phyloP scores from a whole-genome alignment of 2,888 invertebrate species.

The Osedax fenrisi region DNA sequence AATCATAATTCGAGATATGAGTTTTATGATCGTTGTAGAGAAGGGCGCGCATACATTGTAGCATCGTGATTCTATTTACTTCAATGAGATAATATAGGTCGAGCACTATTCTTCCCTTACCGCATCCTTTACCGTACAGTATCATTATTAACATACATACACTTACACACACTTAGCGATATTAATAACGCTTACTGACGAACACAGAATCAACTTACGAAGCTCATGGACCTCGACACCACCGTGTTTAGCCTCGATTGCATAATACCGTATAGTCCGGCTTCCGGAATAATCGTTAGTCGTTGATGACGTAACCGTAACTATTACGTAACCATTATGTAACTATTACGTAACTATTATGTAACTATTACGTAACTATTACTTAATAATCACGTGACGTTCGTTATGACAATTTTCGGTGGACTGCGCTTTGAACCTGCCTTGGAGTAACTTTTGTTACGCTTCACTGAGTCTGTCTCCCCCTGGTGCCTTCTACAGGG shows the following conservation, averaged over 20 bases:
- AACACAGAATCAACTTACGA: not conserved
- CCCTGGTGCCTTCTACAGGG: slow-evolving; percentile 48
- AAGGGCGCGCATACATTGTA: no score
- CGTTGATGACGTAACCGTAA: no score
- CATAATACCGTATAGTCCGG: not conserved
- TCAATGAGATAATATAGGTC: no score
- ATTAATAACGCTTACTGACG: no score
- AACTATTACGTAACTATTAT: not conserved
- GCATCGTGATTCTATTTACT: no score
- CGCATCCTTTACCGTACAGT: no score
- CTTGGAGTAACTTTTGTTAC: slow-evolving; percentile 47
- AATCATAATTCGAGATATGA: no score
- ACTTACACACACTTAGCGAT: no score
- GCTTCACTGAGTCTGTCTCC: slow-evolving; percentile 46
- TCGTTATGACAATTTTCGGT: slow-evolving; percentile 40
- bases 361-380: not conserved
- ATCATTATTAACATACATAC: no score
- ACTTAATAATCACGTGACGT: not conserved
- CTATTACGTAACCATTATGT: no score
- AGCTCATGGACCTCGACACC: not conserved
- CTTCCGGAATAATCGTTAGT: not conserved
- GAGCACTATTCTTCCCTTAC: no score
- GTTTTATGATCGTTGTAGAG: no score
- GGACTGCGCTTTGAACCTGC: slow-evolving; percentile 47
- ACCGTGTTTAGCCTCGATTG: not conserved